Evolutionary conservation across 2,113 vertebrate species (phyloP).

Genomic region (Lipophrys pholis): DNA sequence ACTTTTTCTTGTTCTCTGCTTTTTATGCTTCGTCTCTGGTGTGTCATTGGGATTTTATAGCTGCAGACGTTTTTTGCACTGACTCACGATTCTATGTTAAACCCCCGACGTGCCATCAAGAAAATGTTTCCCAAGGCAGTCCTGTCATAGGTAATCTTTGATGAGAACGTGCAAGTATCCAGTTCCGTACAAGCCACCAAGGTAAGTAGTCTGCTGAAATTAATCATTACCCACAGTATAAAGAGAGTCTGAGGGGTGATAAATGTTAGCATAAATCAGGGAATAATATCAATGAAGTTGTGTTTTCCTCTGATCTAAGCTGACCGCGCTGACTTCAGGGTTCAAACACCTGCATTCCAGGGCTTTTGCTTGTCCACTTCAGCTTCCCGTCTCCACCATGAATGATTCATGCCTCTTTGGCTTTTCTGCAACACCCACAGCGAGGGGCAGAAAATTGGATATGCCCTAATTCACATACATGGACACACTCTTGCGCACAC

Average conservation of each 20-base stretch:
- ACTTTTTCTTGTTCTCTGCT: background rate
- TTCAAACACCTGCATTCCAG: constrained; percentile 21
- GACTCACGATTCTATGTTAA: background rate
- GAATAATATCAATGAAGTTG: background rate
- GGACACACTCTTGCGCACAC: background rate
- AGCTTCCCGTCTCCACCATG: constrained; percentile 33
- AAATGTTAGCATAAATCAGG: constrained; percentile 13
- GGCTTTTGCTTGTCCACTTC: constrained; percentile 7
- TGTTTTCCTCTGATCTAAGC: background rate
- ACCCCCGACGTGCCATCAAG: constrained; percentile 2
- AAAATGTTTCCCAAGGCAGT: background rate
- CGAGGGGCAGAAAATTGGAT: constrained; percentile 41
- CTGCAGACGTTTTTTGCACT: background rate
- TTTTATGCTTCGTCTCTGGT: background rate
- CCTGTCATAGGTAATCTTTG: background rate
- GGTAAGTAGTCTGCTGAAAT: background rate
- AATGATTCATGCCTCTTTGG: constrained; percentile 60
- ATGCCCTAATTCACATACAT: constrained; percentile 50
- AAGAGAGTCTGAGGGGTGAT: background rate
- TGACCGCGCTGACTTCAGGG: background rate
- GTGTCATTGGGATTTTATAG: background rate
- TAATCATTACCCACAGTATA: constrained; percentile 2
- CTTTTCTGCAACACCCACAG: constrained; percentile 12
- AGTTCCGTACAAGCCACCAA: background rate
- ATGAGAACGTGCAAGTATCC: background rate